Conservation (phyloP, 2,797 vertebrate genomes). For the Anolis apletophallus region DNA sequence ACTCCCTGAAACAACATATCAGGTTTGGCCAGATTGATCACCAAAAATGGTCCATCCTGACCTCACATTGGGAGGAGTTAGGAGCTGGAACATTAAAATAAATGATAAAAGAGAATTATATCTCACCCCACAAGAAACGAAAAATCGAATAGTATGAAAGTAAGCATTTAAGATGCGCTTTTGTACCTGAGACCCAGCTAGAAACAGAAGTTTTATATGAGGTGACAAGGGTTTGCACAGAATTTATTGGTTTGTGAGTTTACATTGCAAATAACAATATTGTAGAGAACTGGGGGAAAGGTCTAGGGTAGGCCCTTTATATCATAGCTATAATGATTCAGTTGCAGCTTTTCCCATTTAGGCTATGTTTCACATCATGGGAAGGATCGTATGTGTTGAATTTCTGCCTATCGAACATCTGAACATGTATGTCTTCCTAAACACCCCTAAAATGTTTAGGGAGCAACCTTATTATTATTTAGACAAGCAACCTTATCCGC, state of each 20-base stretch:
- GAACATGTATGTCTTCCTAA: too few species aligned
- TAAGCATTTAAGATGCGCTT: not conserved
- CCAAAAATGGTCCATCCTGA: too few species aligned
- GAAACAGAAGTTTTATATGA: not conserved
- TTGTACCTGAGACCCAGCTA: not conserved
- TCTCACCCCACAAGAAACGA: not conserved
- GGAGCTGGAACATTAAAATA: too few species aligned
- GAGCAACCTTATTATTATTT: too few species aligned
- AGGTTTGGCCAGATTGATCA: too few species aligned
- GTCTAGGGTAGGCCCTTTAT: not conserved
- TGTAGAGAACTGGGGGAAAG: not conserved
- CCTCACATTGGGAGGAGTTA: too few species aligned
- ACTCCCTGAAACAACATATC: too few species aligned
- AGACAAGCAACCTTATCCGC: not conserved
- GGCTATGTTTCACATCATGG: not conserved
- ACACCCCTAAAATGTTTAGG: too few species aligned
- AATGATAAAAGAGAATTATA: not conserved
- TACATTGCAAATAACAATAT: not conserved
- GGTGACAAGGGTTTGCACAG: not conserved
- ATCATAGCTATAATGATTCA: not conserved
- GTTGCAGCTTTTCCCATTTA: not conserved
- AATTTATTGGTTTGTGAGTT: not conserved
- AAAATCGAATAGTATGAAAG: not conserved
- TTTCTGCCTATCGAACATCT: not conserved
- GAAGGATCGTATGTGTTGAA: not conserved